Evolutionary conservation across 2,888 invertebrate genomes (phyloP).

Genomic region (Archips xylosteana): DNA sequence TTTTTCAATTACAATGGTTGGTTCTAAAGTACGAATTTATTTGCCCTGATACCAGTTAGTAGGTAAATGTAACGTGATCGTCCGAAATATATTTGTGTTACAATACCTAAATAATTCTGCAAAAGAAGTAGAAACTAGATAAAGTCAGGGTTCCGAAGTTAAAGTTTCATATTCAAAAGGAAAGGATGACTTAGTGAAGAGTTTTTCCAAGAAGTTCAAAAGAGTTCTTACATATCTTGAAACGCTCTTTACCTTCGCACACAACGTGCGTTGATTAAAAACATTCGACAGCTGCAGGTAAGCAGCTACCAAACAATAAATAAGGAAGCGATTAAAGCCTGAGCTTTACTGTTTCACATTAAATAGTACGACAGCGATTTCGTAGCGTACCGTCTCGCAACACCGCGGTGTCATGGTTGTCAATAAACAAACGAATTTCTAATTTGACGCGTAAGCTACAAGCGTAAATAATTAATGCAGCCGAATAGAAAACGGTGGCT

Average conservation of each 20-base stretch:
- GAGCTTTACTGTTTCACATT: not conserved
- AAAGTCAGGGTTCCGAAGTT: not conserved
- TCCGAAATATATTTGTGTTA: too few relatives aligned
- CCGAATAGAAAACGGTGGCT: slow-evolving; percentile 31
- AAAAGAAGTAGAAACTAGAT: not conserved
- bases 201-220: not conserved
- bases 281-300: not conserved
- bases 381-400: slow-evolving; percentile 2
- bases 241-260: not conserved
- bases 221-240: not conserved
- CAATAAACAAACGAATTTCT: slow-evolving; percentile 32
- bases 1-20: too few relatives aligned
- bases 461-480: slow-evolving; percentile 28
- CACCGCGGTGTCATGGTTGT: slow-evolving; percentile 8
- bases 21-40: too few relatives aligned
- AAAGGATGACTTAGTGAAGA: not conserved
- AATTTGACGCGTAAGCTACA: slow-evolving; percentile 36
- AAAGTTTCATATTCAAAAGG: not conserved
- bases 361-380: slow-evolving; percentile 6
- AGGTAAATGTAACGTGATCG: too few relatives aligned
- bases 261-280: not conserved
- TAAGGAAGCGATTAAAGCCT: not conserved
- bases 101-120: too few relatives aligned
- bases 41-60: too few relatives aligned
- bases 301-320: not conserved